These are phyloP conservation scores for Ichneumon xanthorius DNA, from an alignment of 2,888 invertebrate genomes.

Conservation along the genomic window DNA sequence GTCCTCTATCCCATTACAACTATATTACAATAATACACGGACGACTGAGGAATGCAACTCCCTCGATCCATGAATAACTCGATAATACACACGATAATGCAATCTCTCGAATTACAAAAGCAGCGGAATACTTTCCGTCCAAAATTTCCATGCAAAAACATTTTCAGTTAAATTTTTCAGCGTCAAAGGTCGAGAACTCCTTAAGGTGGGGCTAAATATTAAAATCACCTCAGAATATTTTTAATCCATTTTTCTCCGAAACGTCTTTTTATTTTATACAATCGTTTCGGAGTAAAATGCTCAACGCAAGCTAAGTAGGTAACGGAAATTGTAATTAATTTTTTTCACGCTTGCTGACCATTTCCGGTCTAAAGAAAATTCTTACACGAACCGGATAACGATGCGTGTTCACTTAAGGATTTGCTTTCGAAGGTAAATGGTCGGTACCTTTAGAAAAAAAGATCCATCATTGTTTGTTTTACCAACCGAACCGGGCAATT, in stretches of 20 bases:
- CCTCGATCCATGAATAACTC: slow-evolving; percentile 22
- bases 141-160: not conserved
- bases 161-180: not conserved
- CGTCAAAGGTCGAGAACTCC: not conserved
- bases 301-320: too few species aligned
- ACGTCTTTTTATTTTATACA: too few species aligned
- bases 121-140: not conserved
- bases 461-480: too few species aligned
- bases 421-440: not conserved
- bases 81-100: slow-evolving; percentile 9
- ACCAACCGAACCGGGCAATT: too few species aligned
- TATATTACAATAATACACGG: slow-evolving; percentile 21
- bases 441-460: too few species aligned
- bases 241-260: too few species aligned
- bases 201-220: not conserved
- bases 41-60: slow-evolving; percentile 19
- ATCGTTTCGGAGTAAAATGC: too few species aligned
- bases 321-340: too few species aligned
- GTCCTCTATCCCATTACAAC: slow-evolving; percentile 16
- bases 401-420: not conserved
- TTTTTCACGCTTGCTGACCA: not conserved
- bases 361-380: not conserved
- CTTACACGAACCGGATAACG: not conserved
- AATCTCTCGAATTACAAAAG: slow-evolving; percentile 14
- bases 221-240: too few species aligned